Conservation (phyloP, 2,113 vertebrate genomes). For the Actenoides hombroni region DNA sequence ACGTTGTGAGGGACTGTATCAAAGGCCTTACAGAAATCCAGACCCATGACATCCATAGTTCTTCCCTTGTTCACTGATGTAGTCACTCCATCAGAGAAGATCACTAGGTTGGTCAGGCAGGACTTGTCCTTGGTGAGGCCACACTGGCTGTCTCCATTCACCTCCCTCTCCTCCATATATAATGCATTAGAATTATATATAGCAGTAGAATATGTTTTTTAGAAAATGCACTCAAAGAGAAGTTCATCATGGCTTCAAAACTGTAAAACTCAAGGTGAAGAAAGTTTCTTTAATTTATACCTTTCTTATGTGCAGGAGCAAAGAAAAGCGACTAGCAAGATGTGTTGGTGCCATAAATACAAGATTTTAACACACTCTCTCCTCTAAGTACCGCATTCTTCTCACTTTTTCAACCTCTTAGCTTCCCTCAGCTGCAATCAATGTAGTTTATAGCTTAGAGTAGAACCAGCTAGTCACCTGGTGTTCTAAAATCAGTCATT, state of each 20-base stretch:
- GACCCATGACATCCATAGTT: neutral
- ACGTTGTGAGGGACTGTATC: neutral
- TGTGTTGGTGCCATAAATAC: neutral
- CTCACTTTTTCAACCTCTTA: neutral
- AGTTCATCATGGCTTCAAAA: neutral
- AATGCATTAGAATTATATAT: neutral
- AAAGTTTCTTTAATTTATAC: neutral
- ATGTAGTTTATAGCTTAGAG: neutral
- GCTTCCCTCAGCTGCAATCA: neutral
- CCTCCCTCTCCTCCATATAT: neutral
- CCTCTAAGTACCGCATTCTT: neutral
- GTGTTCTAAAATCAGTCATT: neutral
- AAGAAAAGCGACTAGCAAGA: neutral
- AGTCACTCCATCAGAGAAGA: neutral
- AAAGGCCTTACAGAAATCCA: neutral
- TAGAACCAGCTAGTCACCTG: neutral
- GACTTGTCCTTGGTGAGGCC: neutral
- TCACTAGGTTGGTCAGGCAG: neutral
- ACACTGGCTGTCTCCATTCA: neutral
- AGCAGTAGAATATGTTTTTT: neutral
- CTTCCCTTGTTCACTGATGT: neutral
- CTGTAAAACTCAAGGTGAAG: neutral
- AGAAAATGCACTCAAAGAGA: neutral
- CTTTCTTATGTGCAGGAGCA: neutral
- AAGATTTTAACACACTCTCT: neutral